phyloP scores from a whole-genome alignment of 2,888 invertebrate genomes.

The Harpalus rufipes region DNA sequence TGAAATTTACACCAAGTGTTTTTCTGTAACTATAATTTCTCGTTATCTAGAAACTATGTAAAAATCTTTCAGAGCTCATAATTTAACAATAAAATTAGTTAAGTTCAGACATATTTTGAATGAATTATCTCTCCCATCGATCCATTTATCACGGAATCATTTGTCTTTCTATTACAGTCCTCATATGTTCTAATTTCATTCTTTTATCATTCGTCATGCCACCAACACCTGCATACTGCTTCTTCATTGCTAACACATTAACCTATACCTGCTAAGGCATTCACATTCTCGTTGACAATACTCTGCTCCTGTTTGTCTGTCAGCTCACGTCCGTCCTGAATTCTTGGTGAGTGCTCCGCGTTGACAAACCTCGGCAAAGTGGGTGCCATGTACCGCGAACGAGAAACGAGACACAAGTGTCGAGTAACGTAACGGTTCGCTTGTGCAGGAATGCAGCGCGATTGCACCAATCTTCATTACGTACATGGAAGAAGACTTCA shows the following conservation, averaged over 20 bases:
- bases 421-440: slow-evolving; percentile 55
- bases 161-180: no score
- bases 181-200: no score
- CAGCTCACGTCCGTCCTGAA: neutral
- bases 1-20: no score
- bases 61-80: no score
- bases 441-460: slow-evolving; percentile 56
- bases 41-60: no score
- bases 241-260: neutral
- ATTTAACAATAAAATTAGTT: no score
- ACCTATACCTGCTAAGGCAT: neutral
- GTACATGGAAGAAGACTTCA: neutral
- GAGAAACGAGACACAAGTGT: neutral
- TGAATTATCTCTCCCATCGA: no score
- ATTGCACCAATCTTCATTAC: slow-evolving; percentile 60
- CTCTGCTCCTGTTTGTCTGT: neutral
- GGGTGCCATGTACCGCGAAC: neutral
- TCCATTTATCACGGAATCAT: no score
- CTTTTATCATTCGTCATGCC: no score
- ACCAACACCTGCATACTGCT: no score
- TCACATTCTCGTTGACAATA: neutral
- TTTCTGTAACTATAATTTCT: no score
- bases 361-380: slow-evolving; percentile 1
- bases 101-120: no score
- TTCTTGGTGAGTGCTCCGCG: neutral